These are phyloP conservation scores for Myotis yumanensis DNA, from an alignment of 2,113 vertebrate genomes.

Conservation along the genomic window DNA sequence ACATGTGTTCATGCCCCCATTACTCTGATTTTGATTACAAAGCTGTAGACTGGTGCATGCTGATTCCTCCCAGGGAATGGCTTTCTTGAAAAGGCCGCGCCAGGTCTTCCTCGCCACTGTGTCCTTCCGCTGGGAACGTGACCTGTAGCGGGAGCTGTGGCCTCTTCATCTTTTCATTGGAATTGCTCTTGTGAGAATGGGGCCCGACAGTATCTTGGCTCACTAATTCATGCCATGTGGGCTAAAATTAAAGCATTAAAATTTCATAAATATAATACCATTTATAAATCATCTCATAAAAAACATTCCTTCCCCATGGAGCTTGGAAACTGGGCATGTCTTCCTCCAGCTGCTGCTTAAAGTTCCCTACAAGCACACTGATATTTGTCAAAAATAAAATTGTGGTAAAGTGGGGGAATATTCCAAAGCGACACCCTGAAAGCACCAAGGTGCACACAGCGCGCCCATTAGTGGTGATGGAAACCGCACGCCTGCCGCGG, in stretches of 20 bases:
- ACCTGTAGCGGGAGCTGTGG: conserved; percentile 58
- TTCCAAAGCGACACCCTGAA: background rate
- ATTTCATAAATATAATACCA: conserved; percentile 77
- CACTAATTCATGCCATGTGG: conserved; percentile 62
- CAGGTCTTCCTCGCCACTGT: background rate
- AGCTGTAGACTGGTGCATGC: background rate
- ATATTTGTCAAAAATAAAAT: conserved; percentile 23
- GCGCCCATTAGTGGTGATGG: background rate
- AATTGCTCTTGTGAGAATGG: conserved; percentile 65
- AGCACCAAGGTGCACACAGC: background rate
- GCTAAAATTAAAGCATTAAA: conserved; percentile 77
- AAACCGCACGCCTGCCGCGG: background rate
- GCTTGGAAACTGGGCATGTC: conserved; percentile 57
- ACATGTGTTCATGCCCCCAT: background rate
- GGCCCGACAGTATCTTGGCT: conserved; percentile 48
- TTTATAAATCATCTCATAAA: conserved; percentile 75
- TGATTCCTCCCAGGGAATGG: background rate
- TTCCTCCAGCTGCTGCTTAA: conserved; percentile 63
- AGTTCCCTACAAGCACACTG: background rate
- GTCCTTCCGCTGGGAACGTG: conserved; percentile 57
- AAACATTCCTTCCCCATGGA: conserved; percentile 62
- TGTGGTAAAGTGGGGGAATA: background rate
- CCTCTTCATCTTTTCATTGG: conserved; percentile 60
- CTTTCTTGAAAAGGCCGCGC: conserved; percentile 1
- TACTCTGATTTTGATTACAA: conserved; percentile 27